These are phyloP conservation scores for Cerceris rybyensis DNA, from an alignment of 2,888 invertebrate genomes.

Conservation along the genomic window DNA sequence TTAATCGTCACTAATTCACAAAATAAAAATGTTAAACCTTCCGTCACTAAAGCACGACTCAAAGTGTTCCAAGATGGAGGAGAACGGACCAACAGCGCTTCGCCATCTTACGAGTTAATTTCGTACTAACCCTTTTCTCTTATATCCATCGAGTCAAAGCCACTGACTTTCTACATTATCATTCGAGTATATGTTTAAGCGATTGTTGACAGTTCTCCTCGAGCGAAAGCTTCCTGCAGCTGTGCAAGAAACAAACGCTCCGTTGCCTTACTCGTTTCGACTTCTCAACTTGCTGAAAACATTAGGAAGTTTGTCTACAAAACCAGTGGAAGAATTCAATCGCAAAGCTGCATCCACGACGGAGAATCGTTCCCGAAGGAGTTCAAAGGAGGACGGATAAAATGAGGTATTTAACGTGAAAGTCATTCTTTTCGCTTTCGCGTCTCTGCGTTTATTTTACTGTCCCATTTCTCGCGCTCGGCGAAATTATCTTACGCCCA, in stretches of 20 bases:
- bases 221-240: constrained; percentile 42
- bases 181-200: constrained; percentile 10
- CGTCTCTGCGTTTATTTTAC: constrained; percentile 15
- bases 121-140: neutral
- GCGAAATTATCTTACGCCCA: neutral
- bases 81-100: too few relatives aligned
- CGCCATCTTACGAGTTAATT: neutral
- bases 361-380: neutral
- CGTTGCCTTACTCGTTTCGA: constrained; percentile 18
- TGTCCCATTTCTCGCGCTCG: neutral
- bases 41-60: too few relatives aligned
- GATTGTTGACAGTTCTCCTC: constrained; percentile 54
- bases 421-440: constrained; percentile 28
- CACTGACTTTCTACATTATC: constrained; percentile 29
- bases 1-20: too few relatives aligned
- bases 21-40: too few relatives aligned
- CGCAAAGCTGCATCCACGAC: constrained; percentile 12
- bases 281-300: constrained; percentile 15
- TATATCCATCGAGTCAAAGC: neutral
- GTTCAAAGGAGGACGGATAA: constrained; percentile 22
- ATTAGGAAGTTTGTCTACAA: neutral
- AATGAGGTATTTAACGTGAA: constrained; percentile 58
- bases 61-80: too few relatives aligned
- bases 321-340: neutral
- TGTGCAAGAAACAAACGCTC: constrained; percentile 46